Percentiles rank a stretch among this genome's conserved stretches.
Evolutionary conservation across 1,140 invertebrate genomes (phyloP).

Genomic region (fruit fly (Drosophila melanogaster)): DNA sequence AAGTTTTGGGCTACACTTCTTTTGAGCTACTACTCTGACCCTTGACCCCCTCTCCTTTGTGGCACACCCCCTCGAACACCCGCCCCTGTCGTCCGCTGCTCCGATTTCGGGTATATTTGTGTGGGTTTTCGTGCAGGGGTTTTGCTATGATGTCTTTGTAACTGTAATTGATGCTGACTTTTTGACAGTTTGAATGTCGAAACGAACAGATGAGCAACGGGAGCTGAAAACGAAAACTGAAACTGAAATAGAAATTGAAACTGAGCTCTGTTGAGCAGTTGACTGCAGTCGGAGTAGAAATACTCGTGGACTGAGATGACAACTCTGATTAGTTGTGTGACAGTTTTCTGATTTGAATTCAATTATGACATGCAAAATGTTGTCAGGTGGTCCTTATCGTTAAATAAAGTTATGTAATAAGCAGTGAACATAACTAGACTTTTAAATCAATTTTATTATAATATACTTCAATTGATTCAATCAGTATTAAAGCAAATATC

Average conservation of each 20-base stretch:
- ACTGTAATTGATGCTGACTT: conserved; percentile 83
- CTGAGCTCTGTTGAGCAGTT: conserved; percentile 30
- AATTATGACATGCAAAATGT: conserved; percentile 71
- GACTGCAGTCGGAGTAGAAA: conserved; percentile 23
- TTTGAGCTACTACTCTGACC: conserved; percentile 54
- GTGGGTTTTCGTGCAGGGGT: conserved; percentile 16
- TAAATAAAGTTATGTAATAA: not conserved
- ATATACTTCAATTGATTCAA: not conserved
- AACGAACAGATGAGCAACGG: conserved; percentile 68
- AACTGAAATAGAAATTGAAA: conserved; percentile 45
- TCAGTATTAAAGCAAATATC: not conserved
- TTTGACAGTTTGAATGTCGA: conserved; percentile 82
- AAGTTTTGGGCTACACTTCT: conserved; percentile 63
- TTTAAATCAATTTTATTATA: not conserved
- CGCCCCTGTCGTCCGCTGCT: conserved; percentile 34
- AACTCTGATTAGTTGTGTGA: conserved; percentile 81
- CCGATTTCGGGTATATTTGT: conserved; percentile 23
- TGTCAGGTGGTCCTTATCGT: conserved; percentile 13
- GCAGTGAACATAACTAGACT: not conserved
- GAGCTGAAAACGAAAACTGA: conserved; percentile 45
- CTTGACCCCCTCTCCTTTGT: conserved; percentile 4
- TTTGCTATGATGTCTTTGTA: conserved; percentile 71
- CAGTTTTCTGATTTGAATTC: conserved; percentile 79
- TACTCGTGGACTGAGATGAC: conserved; percentile 40
- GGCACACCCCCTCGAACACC: not conserved